These are phyloP conservation scores for Ditylenchus dipsaci DNA, from an alignment of 1,140 invertebrate genomes.

Conservation along the genomic window DNA sequence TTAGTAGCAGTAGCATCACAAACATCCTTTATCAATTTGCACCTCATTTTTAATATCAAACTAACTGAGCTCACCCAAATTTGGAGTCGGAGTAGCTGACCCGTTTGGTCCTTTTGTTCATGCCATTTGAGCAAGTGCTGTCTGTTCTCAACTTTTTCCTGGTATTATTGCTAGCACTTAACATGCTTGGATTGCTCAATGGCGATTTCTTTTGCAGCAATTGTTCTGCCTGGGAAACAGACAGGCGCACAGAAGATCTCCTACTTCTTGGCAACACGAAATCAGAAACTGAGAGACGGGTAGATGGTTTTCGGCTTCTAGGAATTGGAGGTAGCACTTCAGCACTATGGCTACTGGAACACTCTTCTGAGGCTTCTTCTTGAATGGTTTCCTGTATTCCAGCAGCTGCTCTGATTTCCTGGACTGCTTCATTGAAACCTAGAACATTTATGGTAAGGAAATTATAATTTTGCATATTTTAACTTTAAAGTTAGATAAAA, in stretches of 20 bases:
- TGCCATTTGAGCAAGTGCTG: conserved; percentile 5
- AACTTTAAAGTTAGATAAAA: no score
- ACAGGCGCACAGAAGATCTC: neutral
- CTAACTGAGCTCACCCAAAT: neutral
- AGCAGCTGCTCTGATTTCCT: conserved; percentile 12
- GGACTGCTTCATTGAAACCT: conserved; percentile 8
- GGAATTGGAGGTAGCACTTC: neutral
- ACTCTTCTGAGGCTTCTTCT: conserved; percentile 5
- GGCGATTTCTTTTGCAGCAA: neutral
- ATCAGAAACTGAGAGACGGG: neutral
- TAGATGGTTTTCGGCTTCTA: neutral
- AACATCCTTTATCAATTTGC: no score
- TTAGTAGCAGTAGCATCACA: no score
- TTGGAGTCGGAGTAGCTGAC: conserved; percentile 10
- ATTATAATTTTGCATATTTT: neutral
- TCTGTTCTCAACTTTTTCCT: conserved; percentile 3
- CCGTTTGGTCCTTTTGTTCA: neutral
- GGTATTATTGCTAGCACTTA: neutral
- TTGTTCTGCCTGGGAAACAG: neutral
- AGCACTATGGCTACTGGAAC: neutral
- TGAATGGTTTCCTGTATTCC: conserved; percentile 1
- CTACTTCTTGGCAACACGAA: neutral
- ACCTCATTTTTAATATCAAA: neutral
- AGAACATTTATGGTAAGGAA: neutral
- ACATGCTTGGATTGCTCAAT: neutral